Evolutionary conservation across 2,113 vertebrate species (phyloP).

Genomic region (Ammospiza caudacuta): DNA sequence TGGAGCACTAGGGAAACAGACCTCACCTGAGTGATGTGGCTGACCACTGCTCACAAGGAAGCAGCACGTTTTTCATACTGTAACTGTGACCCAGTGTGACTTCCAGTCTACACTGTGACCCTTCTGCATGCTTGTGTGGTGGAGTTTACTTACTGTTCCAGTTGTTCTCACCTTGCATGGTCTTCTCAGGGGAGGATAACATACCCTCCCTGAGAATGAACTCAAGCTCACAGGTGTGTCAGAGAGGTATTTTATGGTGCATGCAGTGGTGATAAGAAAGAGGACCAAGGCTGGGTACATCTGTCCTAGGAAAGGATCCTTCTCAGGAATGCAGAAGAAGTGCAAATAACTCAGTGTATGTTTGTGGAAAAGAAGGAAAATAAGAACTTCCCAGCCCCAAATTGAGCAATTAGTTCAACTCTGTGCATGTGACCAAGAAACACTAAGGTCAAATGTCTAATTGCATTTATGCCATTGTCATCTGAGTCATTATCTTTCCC

Average conservation of each 20-base stretch:
- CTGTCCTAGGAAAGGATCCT: neutral
- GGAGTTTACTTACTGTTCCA: neutral
- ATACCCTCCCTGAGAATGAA: neutral
- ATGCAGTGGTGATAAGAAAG: neutral
- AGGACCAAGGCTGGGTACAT: neutral
- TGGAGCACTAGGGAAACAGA: neutral
- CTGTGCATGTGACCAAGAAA: conserved; percentile 14
- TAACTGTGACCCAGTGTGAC: neutral
- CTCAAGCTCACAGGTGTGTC: neutral
- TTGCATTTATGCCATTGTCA: conserved; percentile 17
- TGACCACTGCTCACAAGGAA: neutral
- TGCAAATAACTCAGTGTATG: neutral
- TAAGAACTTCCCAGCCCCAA: neutral
- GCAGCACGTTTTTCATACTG: neutral
- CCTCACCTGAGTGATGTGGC: neutral
- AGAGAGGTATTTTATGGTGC: neutral
- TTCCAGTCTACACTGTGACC: neutral
- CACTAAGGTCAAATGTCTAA: neutral
- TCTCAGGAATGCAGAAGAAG: neutral
- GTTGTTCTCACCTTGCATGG: neutral
- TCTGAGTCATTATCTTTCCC: conserved; percentile 27
- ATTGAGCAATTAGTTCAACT: conserved; percentile 42
- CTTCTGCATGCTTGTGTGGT: neutral
- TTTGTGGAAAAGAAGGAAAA: neutral
- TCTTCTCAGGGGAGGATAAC: neutral